phyloP scores from a whole-genome alignment of 2,113 vertebrate genomes.

The Sturnira hondurensis region DNA sequence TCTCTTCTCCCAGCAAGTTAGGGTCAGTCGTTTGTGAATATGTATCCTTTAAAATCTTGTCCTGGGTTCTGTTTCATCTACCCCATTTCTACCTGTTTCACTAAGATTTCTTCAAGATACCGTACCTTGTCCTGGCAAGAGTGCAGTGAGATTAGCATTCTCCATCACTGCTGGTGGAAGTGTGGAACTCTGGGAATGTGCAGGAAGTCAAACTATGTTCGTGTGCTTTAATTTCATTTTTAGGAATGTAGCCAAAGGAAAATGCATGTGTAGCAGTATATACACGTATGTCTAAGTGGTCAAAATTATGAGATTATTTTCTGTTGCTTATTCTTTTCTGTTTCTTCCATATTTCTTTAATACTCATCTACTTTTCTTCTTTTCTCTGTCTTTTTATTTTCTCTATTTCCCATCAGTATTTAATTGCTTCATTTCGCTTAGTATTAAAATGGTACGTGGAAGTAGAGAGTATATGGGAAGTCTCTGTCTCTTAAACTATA shows the following conservation, averaged over 20 bases:
- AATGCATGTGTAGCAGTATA: neutral
- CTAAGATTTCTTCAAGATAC: neutral
- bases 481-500: neutral
- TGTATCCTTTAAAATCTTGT: neutral
- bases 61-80: neutral
- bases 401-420: neutral
- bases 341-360: neutral
- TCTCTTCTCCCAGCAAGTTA: neutral
- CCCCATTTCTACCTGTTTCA: neutral
- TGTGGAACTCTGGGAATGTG: neutral
- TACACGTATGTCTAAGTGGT: neutral
- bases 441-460: neutral
- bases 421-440: neutral
- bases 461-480: neutral
- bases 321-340: neutral
- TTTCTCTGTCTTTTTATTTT: neutral
- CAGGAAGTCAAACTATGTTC: neutral
- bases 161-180: neutral
- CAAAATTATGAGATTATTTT: neutral
- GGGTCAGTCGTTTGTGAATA: neutral
- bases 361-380: neutral
- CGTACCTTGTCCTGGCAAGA: neutral
- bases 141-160: neutral
- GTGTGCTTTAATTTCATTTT: neutral
- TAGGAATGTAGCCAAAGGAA: neutral